Conservation (phyloP, 2,888 invertebrate species). For the Ceraclea dissimilis region DNA sequence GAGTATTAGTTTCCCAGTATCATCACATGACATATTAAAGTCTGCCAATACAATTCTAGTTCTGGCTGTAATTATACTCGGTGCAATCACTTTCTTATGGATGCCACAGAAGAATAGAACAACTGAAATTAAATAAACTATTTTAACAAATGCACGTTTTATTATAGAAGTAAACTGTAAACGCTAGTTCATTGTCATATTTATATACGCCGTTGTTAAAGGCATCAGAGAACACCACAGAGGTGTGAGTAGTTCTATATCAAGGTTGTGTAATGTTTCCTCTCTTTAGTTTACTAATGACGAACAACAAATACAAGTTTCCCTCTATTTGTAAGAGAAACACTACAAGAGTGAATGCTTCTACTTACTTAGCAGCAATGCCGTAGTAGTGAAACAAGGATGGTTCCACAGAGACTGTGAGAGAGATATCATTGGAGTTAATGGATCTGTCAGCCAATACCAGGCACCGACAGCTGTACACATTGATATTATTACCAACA, state of each 20-base stretch:
- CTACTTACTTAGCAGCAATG: conserved; percentile 65
- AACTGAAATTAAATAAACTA: conserved; percentile 46
- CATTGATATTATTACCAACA: conserved; percentile 77
- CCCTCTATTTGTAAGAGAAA: no score
- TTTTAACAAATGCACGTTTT: no score
- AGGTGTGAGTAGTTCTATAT: no score
- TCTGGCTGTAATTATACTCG: conserved; percentile 89
- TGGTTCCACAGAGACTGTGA: conserved; percentile 90
- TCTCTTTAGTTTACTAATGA: no score
- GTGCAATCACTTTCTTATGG: conserved; percentile 93
- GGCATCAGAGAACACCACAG: no score
- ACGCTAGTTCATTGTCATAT: no score
- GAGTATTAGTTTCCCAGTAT: conserved; percentile 90
- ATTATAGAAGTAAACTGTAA: no score
- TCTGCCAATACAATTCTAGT: conserved; percentile 85
- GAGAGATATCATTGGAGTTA: conserved; percentile 84
- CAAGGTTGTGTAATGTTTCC: no score
- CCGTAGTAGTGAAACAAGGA: conserved; percentile 88
- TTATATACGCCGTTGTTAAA: no score
- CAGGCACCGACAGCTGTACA: conserved; percentile 92
- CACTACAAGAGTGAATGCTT: no score
- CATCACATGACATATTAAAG: conserved; percentile 98
- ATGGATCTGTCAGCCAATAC: conserved; percentile 93
- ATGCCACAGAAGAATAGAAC: conserved; percentile 86
- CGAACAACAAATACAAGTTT: no score